Evolutionary conservation across 2,888 invertebrate genomes (phyloP).

Genomic region (Carpatolechia fugitivella): DNA sequence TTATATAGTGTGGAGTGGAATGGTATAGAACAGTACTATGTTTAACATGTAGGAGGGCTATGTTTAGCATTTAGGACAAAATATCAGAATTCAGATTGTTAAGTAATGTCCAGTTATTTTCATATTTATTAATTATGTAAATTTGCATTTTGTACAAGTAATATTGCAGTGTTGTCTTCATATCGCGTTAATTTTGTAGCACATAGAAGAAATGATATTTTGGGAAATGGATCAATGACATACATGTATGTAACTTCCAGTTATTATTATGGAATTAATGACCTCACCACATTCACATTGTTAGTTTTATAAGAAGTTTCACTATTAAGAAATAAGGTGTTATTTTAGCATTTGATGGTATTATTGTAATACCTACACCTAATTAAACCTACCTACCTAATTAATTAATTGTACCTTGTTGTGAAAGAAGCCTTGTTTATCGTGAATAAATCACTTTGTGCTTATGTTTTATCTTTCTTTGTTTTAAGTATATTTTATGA

Average conservation of each 20-base stretch:
- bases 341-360: no score
- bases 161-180: conserved; percentile 28
- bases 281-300: no score
- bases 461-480: not conserved
- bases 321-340: no score
- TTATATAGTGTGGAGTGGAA: conserved; percentile 12
- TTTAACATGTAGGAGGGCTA: no score
- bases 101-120: conserved; percentile 2
- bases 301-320: no score
- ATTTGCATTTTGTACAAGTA: conserved; percentile 15
- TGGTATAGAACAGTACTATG: not conserved
- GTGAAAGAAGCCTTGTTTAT: conserved; percentile 42
- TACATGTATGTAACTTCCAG: no score
- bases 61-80: no score
- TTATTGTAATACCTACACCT: no score
- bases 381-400: no score
- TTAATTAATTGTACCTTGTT: no score
- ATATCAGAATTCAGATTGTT: no score
- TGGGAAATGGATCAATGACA: conserved; percentile 48
- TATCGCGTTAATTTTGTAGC: not conserved
- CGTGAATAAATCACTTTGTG: conserved; percentile 22
- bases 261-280: no score
- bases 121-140: not conserved
- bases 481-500: not conserved
- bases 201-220: conserved; percentile 43